A percentile compares a stretch with the other conserved stretches of the same genome.
phyloP scores from a whole-genome alignment of 2,888 invertebrate species.

The Celastrina argiolus region DNA sequence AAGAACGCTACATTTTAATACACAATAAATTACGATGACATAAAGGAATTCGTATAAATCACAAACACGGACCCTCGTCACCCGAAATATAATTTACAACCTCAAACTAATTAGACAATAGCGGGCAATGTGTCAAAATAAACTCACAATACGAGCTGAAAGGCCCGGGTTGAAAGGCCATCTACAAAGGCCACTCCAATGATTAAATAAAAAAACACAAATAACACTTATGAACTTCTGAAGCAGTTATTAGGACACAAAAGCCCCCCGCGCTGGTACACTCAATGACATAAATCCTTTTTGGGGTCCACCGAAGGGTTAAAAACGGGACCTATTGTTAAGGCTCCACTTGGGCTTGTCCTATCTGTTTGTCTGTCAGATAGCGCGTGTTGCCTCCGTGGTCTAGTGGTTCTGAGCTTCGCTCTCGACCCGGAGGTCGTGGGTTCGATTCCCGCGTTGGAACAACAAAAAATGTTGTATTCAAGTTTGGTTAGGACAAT shows the following conservation, averaged over 20 bases:
- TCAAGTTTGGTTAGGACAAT: too few species aligned
- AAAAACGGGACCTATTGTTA: too few species aligned
- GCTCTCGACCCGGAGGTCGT: too few species aligned
- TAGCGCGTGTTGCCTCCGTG: too few species aligned
- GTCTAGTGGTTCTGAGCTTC: too few species aligned
- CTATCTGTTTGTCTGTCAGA: too few species aligned
- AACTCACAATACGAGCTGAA: slow-evolving; percentile 49
- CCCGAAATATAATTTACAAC: slow-evolving; percentile 64
- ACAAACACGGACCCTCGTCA: slow-evolving; percentile 55
- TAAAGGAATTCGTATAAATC: slow-evolving; percentile 51
- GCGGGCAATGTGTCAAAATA: slow-evolving; percentile 73
- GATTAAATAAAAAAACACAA: slow-evolving; percentile 49
- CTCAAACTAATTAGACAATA: slow-evolving; percentile 65
- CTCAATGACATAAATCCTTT: slow-evolving; percentile 61
- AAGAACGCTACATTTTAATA: not conserved
- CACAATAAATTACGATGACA: not conserved
- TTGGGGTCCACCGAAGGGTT: too few species aligned
- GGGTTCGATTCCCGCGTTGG: too few species aligned
- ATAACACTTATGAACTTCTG: slow-evolving; percentile 74
- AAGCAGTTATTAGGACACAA: slow-evolving; percentile 73
- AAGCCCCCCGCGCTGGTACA: slow-evolving; percentile 51
- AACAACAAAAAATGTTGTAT: too few species aligned
- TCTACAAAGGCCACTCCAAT: slow-evolving; percentile 38
- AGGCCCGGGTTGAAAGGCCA: slow-evolving; percentile 32
- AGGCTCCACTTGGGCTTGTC: too few species aligned